These are phyloP conservation scores for Cryptus viduatorius DNA, from an alignment of 2,888 invertebrate genomes.

Conservation along the genomic window DNA sequence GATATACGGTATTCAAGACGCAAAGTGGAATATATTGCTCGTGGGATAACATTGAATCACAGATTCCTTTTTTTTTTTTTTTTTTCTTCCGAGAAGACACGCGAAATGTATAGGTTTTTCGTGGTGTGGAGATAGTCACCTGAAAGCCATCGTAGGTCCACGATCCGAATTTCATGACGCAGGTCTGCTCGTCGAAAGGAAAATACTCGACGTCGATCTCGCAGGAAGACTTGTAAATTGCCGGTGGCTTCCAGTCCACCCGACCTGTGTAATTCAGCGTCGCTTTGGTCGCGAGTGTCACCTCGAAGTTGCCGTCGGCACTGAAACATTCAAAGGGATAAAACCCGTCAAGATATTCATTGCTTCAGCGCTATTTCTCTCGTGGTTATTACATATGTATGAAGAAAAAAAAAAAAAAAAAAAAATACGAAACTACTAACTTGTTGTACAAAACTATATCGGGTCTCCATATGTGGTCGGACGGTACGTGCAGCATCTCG, in stretches of 20 bases:
- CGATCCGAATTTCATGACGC: constrained; percentile 94
- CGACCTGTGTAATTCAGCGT: constrained; percentile 92
- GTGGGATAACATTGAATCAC: not conserved
- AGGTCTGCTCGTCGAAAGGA: constrained; percentile 94
- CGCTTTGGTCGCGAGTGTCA: constrained; percentile 93
- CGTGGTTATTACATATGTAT: not conserved
- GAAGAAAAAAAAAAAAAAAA: constrained; percentile 3
- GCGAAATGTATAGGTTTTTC: not conserved
- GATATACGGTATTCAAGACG: not conserved
- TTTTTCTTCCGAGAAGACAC: not conserved
- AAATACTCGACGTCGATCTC: constrained; percentile 95
- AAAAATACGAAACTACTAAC: constrained; percentile 86
- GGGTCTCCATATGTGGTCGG: constrained; percentile 94
- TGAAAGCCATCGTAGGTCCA: constrained; percentile 95
- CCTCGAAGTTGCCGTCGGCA: constrained; percentile 94
- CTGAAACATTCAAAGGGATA: constrained; percentile 83
- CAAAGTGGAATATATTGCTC: constrained; percentile 5
- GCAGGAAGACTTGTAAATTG: constrained; percentile 96
- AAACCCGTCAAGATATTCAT: constrained; percentile 3
- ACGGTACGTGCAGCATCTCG: constrained; percentile 93
- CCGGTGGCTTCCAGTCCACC: constrained; percentile 96
- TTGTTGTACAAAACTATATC: constrained; percentile 94
- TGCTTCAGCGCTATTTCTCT: constrained; percentile 12
- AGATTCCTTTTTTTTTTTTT: not conserved
- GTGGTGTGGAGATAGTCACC: constrained; percentile 84